Conservation (phyloP, 1,140 invertebrate genomes). For the Macrosteles quadrilineatus region DNA sequence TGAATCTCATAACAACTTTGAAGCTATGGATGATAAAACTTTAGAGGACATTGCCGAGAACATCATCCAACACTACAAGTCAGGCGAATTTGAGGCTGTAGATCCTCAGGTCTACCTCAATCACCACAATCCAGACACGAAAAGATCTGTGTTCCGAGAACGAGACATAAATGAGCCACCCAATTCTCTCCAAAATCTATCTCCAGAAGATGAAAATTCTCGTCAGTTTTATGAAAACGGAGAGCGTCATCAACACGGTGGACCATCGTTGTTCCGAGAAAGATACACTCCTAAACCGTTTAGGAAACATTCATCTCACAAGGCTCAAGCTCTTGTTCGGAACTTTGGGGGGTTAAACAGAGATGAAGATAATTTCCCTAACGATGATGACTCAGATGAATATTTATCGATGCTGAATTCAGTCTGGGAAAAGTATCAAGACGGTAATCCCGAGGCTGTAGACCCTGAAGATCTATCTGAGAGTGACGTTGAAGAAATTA, state of each 20-base stretch:
- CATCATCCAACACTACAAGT: slow-evolving; percentile 29
- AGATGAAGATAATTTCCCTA: slow-evolving; percentile 28
- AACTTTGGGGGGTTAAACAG: slow-evolving; percentile 36
- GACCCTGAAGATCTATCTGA: slow-evolving; percentile 28
- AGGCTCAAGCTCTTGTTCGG: slow-evolving; percentile 33
- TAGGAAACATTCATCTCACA: not conserved
- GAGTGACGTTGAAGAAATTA: slow-evolving; percentile 29
- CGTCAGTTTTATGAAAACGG: slow-evolving; percentile 20
- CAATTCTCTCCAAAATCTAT: slow-evolving; percentile 34
- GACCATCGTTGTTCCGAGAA: slow-evolving; percentile 41
- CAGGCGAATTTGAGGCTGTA: not conserved
- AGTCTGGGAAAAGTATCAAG: slow-evolving; percentile 40
- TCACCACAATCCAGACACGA: slow-evolving; percentile 19
- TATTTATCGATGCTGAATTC: slow-evolving; percentile 37
- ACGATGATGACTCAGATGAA: slow-evolving; percentile 33
- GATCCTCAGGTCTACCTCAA: not conserved
- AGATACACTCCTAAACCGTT: slow-evolving; percentile 24
- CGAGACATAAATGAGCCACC: slow-evolving; percentile 32
- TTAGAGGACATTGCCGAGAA: slow-evolving; percentile 34
- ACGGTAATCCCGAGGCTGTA: slow-evolving; percentile 20
- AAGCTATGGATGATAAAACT: not conserved
- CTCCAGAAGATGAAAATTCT: slow-evolving; percentile 16
- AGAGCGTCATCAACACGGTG: slow-evolving; percentile 6
- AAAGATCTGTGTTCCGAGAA: slow-evolving; percentile 42
- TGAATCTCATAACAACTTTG: not conserved